phyloP scores from a whole-genome alignment of 2,797 vertebrate species.

The Oreortyx pictus region DNA sequence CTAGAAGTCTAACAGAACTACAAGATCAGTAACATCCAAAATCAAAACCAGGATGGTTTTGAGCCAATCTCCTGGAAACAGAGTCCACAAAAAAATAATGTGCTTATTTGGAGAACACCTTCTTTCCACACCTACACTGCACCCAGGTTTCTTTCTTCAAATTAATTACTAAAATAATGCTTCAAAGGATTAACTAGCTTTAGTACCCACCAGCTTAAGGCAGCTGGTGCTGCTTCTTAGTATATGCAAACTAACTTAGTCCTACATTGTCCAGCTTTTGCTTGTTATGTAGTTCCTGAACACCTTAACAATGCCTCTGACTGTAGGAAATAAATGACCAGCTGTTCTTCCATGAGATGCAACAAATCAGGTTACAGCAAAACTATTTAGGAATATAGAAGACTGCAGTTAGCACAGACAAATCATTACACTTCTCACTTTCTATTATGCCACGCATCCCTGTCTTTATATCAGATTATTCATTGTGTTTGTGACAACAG shows the following conservation, averaged over 20 bases:
- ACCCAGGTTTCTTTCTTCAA: neutral
- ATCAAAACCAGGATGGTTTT: neutral
- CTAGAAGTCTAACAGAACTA: neutral
- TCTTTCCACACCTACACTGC: neutral
- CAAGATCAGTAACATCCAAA: neutral
- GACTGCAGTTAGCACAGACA: neutral
- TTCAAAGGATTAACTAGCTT: neutral
- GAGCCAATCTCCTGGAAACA: neutral
- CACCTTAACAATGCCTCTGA: neutral
- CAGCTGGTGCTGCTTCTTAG: neutral
- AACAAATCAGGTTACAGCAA: neutral
- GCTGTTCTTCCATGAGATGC: neutral
- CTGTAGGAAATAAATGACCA: slow-evolving; percentile 30
- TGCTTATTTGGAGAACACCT: neutral
- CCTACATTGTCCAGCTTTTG: neutral
- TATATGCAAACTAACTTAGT: neutral
- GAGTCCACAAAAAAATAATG: neutral
- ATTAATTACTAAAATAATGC: neutral
- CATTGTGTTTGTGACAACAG: neutral
- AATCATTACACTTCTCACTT: neutral
- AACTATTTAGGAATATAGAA: neutral
- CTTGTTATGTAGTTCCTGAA: neutral
- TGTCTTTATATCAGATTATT: rapidly evolving
- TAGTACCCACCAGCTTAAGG: neutral
- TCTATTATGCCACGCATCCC: rapidly evolving